Evolutionary conservation across 37 sponge, comb jelly and placozoan species (phyloP).

Genomic region (Cliona cf. orientalis): DNA sequence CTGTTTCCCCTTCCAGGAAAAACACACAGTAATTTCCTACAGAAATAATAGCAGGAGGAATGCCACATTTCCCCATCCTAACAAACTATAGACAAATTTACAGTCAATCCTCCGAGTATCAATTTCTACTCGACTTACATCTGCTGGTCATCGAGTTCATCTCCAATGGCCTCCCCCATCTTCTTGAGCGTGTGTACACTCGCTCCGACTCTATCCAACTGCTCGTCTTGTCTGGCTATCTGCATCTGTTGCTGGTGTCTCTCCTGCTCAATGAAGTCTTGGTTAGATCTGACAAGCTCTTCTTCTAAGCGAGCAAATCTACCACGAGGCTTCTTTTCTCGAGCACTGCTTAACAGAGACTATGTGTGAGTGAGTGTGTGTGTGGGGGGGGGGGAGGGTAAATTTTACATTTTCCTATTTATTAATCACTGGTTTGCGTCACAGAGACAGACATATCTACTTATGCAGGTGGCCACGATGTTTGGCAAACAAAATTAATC

Average conservation of each 20-base stretch:
- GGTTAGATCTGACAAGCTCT: slow-evolving; percentile 83
- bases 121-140: slow-evolving; percentile 45
- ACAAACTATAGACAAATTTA: not conserved
- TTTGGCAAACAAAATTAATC: too few relatives aligned
- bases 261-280: slow-evolving; percentile 87
- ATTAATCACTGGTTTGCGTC: not conserved
- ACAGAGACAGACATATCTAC: not conserved
- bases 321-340: slow-evolving; percentile 52
- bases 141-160: slow-evolving; percentile 86
- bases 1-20: too few relatives aligned
- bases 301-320: slow-evolving; percentile 79
- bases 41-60: too few relatives aligned
- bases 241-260: slow-evolving; percentile 77
- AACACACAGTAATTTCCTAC: too few relatives aligned
- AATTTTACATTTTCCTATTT: not conserved
- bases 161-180: slow-evolving; percentile 89
- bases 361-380: slow-evolving; percentile 6
- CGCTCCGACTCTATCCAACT: slow-evolving; percentile 72
- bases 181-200: slow-evolving; percentile 67
- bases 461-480: too few relatives aligned
- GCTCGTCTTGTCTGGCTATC: slow-evolving; percentile 77
- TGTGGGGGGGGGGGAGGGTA: not conserved
- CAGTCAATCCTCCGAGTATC: not conserved
- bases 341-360: slow-evolving; percentile 47
- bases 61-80: not conserved